These are phyloP conservation scores for Andrena fulva DNA, from an alignment of 2,888 invertebrate genomes.

Conservation along the genomic window DNA sequence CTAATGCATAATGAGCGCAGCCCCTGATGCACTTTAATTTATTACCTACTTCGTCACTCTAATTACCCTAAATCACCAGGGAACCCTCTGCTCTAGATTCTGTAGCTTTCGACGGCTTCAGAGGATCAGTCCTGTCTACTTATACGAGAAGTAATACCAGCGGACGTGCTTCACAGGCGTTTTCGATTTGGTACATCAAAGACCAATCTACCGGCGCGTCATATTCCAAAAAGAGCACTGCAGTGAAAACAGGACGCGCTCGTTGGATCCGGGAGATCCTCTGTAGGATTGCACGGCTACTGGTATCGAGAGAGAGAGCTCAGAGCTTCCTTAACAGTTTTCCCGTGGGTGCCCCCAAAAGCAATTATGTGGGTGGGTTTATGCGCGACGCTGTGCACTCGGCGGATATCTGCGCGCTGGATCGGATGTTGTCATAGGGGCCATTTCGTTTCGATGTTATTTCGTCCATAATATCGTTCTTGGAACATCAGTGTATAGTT, in stretches of 20 bases:
- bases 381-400: conserved; percentile 23
- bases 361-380: conserved; percentile 60
- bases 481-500: conserved; percentile 16
- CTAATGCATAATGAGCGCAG: neutral
- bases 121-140: neutral
- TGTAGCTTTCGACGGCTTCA: neutral
- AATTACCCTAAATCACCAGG: too few species aligned
- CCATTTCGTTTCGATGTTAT: conserved; percentile 35
- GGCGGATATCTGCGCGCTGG: conserved; percentile 7
- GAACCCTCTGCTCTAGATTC: too few species aligned
- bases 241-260: conserved; percentile 8
- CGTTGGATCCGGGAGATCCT: neutral
- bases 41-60: too few species aligned
- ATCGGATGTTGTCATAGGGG: conserved; percentile 34
- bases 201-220: neutral
- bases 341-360: conserved; percentile 50
- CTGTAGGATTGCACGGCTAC: neutral
- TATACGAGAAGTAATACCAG: too few species aligned
- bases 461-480: conserved; percentile 20
- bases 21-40: neutral
- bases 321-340: conserved; percentile 45
- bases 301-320: conserved; percentile 33
- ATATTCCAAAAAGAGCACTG: neutral
- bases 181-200: neutral
- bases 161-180: neutral